Conservation (phyloP, 2,113 vertebrate genomes). For the Psilopogon haemacephalus region DNA sequence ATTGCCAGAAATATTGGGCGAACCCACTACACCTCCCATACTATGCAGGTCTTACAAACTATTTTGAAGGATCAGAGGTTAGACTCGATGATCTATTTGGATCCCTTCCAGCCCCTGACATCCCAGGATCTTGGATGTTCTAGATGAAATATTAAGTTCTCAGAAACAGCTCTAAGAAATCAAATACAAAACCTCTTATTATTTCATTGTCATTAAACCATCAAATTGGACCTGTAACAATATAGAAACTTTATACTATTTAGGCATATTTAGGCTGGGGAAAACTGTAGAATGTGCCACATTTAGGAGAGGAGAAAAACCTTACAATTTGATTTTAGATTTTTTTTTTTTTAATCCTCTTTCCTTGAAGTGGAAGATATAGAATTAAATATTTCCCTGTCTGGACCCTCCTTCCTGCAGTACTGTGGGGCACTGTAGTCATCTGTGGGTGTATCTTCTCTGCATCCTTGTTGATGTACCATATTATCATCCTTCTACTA, state of each 20-base stretch:
- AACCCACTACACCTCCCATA: no score
- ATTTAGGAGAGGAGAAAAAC: background rate
- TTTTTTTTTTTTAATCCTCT: background rate
- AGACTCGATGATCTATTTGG: no score
- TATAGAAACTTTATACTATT: background rate
- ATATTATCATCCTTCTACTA: background rate
- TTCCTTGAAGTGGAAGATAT: background rate
- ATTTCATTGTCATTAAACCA: background rate
- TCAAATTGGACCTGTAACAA: background rate
- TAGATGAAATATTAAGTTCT: background rate
- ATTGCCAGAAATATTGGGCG: background rate
- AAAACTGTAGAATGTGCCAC: background rate
- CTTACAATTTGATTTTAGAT: background rate
- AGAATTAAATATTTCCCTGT: background rate
- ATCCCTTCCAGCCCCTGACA: no score
- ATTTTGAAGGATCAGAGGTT: background rate
- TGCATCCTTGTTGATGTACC: background rate
- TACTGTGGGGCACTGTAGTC: background rate
- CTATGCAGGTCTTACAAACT: background rate
- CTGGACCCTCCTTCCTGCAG: background rate
- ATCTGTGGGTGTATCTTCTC: background rate
- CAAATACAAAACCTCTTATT: background rate
- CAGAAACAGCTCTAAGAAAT: background rate
- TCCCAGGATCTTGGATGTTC: no score
- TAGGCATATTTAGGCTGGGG: background rate